These are phyloP conservation scores for Ridgeia piscesae DNA, from an alignment of 1,140 invertebrate species.

Conservation along the genomic window DNA sequence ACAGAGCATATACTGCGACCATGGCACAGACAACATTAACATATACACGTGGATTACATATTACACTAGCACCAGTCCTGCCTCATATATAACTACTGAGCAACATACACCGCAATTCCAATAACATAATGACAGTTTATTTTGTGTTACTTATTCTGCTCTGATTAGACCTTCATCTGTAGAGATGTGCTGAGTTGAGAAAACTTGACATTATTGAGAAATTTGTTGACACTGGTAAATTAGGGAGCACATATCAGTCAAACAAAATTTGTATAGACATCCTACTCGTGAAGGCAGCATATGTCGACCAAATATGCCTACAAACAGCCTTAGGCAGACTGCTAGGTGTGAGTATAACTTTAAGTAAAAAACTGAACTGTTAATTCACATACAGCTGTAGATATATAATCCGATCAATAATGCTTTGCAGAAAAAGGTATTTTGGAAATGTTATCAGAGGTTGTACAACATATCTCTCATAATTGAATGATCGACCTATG, in stretches of 20 bases:
- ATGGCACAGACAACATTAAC: neutral
- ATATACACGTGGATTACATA: neutral
- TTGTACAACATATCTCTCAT: no score
- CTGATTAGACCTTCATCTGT: no score
- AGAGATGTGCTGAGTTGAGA: no score
- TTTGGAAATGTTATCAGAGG: no score
- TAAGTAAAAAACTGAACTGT: no score
- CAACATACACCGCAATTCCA: neutral
- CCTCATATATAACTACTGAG: neutral
- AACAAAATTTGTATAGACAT: neutral
- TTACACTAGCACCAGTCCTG: neutral
- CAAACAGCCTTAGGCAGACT: no score
- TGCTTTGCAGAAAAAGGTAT: no score
- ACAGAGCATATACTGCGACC: neutral
- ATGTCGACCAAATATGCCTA: no score
- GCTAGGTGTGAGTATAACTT: no score
- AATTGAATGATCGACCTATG: no score
- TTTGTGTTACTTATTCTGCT: neutral
- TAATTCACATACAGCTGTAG: no score
- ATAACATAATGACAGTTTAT: neutral
- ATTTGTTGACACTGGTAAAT: neutral
- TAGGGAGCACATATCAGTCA: neutral
- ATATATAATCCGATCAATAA: no score
- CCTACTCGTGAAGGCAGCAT: neutral
- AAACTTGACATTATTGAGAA: neutral